These are phyloP conservation scores for Rutpela maculata DNA, from an alignment of 2,888 invertebrate species.

Conservation along the genomic window DNA sequence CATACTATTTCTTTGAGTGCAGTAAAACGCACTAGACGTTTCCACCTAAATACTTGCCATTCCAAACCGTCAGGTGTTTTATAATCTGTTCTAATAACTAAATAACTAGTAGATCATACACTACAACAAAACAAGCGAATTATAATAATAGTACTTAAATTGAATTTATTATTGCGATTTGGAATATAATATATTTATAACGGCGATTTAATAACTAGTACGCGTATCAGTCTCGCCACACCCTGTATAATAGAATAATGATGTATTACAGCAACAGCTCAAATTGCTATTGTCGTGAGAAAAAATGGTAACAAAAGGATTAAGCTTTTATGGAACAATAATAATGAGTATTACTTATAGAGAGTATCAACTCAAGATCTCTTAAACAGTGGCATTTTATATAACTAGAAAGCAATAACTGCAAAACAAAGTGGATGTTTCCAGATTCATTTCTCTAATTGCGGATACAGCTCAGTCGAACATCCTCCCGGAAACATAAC, in stretches of 20 bases:
- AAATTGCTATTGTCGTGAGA: neutral
- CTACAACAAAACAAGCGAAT: neutral
- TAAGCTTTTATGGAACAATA: neutral
- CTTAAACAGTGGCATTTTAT: no score
- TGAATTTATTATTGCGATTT: neutral
- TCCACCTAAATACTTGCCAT: neutral
- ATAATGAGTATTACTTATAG: neutral
- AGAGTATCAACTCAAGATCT: no score
- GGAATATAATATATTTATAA: neutral
- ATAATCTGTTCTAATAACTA: slow-evolving; percentile 7
- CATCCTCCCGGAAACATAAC: no score
- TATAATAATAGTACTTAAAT: slow-evolving; percentile 7
- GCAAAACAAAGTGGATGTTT: neutral
- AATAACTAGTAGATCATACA: neutral
- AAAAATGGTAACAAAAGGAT: neutral
- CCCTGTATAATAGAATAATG: neutral
- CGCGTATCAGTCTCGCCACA: neutral
- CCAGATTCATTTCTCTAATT: neutral
- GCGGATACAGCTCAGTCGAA: no score
- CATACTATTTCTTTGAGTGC: no score
- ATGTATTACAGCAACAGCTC: neutral
- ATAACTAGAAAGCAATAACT: neutral
- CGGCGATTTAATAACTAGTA: neutral
- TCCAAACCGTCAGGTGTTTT: neutral
- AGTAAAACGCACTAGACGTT: neutral